phyloP scores from a whole-genome alignment of 2,113 vertebrate genomes.

The Zootoca vivipara region DNA sequence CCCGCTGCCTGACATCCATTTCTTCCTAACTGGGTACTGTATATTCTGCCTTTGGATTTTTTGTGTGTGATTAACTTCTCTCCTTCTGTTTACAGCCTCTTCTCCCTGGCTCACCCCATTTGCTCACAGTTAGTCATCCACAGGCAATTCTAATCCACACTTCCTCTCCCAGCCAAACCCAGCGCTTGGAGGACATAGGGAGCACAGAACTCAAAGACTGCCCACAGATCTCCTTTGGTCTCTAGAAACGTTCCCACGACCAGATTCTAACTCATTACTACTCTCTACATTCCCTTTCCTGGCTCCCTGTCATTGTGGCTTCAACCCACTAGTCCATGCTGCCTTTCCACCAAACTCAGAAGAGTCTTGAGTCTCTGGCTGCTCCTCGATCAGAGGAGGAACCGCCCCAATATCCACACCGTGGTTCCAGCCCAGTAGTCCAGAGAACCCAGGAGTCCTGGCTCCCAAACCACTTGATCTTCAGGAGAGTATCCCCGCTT shows the following conservation, averaged over 20 bases:
- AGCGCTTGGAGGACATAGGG: background rate
- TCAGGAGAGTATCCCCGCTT: background rate
- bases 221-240: background rate
- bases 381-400: background rate
- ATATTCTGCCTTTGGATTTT: no score
- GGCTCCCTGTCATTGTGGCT: background rate
- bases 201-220: background rate
- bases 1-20: background rate
- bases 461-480: background rate
- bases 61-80: background rate
- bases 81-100: background rate
- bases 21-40: background rate
- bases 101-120: background rate
- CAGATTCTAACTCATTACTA: background rate
- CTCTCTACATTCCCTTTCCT: background rate
- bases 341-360: background rate
- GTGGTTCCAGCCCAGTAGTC: background rate
- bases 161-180: background rate
- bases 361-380: no score
- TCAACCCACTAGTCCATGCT: no score
- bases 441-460: background rate
- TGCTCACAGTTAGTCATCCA: background rate
- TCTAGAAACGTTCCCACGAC: background rate
- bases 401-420: background rate
- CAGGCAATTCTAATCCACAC: background rate